Conservation (phyloP, 2,113 vertebrate species). For the Cavia aperea region DNA sequence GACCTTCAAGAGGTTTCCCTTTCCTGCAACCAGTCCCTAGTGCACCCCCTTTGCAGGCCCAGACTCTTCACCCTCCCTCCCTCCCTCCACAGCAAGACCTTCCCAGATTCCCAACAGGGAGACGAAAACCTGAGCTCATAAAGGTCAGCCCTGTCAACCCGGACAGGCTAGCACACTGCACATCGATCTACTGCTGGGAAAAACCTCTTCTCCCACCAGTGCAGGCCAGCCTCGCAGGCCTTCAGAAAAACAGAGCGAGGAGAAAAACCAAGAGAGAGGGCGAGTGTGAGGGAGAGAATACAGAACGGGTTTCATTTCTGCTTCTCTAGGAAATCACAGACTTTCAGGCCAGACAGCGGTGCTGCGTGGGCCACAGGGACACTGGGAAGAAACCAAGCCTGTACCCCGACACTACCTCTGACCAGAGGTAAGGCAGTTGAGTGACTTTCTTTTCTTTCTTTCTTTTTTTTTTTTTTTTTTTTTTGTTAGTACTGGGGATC, state of each 20-base stretch:
- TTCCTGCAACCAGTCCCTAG: not conserved
- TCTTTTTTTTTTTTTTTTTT: no score
- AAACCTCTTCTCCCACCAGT: slow-evolving; percentile 64
- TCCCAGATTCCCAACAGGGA: slow-evolving; percentile 17
- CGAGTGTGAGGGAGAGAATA: slow-evolving; percentile 50
- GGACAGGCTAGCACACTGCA: not conserved
- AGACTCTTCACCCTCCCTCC: not conserved
- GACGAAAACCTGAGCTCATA: not conserved
- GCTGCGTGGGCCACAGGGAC: not conserved
- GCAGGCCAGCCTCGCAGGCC: not conserved
- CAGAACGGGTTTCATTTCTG: not conserved
- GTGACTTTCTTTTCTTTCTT: not conserved
- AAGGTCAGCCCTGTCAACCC: slow-evolving; percentile 65
- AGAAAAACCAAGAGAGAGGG: slow-evolving; percentile 63
- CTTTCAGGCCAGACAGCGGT: rapidly evolving
- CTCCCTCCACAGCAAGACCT: slow-evolving; percentile 19
- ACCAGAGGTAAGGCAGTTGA: rapidly evolving
- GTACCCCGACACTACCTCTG: not conserved
- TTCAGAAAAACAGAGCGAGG: slow-evolving; percentile 56
- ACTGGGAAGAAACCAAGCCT: not conserved
- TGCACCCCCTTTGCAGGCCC: not conserved
- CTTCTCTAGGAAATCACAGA: rapidly evolving
- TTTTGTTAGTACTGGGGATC: no score
- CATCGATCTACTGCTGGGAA: slow-evolving; percentile 61
- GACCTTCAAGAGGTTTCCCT: not conserved